Percentiles rank a stretch among this genome's conserved stretches.
phyloP scores from a whole-genome alignment of 2,888 invertebrate genomes.

The Lithodes maja region DNA sequence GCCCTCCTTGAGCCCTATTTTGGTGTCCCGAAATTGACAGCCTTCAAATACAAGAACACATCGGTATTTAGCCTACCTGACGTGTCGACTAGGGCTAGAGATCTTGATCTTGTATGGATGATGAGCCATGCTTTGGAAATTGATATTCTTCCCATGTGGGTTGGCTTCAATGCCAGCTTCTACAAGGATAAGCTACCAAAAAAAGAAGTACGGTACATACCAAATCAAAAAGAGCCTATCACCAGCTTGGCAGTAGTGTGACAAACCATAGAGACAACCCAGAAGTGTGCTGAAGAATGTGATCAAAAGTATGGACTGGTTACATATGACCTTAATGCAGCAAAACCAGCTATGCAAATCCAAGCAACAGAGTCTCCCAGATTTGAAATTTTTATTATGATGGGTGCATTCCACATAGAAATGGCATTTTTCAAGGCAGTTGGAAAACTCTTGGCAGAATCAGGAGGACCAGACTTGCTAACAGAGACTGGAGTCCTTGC shows the following conservation, averaged over 20 bases:
- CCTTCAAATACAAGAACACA: neutral
- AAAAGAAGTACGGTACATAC: neutral
- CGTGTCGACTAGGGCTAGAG: neutral
- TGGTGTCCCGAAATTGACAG: neutral
- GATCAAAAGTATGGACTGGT: slow-evolving; percentile 17
- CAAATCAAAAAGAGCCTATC: neutral
- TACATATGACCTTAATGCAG: slow-evolving; percentile 13
- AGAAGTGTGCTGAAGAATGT: slow-evolving; percentile 19
- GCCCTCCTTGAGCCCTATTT: neutral
- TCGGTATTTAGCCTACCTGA: neutral
- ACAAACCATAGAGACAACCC: neutral
- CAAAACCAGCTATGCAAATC: slow-evolving; percentile 24
- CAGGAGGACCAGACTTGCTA: slow-evolving; percentile 8
- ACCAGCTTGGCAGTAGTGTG: neutral
- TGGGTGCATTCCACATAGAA: slow-evolving; percentile 26
- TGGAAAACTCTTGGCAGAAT: neutral
- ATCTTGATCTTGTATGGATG: neutral
- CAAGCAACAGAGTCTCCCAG: slow-evolving; percentile 11
- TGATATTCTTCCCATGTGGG: neutral
- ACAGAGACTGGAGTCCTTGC: slow-evolving; percentile 9
- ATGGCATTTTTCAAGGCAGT: slow-evolving; percentile 18
- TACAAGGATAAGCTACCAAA: neutral
- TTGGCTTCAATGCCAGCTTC: neutral
- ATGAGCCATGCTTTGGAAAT: neutral
- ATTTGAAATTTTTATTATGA: neutral